Percentiles rank a stretch among this genome's conserved stretches.
These are phyloP conservation scores for Eira barbara DNA, from an alignment of 2,113 vertebrate species.

Conservation along the genomic window DNA sequence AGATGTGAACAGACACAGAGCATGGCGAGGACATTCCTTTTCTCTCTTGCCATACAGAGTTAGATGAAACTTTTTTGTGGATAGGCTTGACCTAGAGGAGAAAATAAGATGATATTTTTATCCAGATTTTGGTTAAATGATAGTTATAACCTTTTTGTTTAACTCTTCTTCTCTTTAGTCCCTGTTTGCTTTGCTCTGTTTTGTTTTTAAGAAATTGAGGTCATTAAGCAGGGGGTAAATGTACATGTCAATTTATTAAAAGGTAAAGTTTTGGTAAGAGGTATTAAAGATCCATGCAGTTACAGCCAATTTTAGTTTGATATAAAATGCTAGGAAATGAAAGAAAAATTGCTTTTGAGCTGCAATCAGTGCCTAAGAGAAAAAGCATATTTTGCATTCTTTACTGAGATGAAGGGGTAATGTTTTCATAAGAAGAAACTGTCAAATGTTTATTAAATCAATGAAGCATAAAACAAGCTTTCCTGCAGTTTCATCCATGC, in stretches of 20 bases:
- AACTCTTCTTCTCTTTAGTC: neutral
- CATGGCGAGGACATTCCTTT: neutral
- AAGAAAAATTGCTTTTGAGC: constrained; percentile 19
- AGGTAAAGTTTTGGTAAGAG: neutral
- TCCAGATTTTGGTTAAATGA: neutral
- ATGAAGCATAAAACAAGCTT: constrained; percentile 67
- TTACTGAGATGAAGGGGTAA: constrained; percentile 21
- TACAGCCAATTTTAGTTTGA: constrained; percentile 25
- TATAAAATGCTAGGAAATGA: constrained; percentile 39
- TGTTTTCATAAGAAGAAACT: constrained; percentile 49
- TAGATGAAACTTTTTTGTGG: neutral
- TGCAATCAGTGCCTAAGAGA: constrained; percentile 15
- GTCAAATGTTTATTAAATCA: constrained; percentile 65
- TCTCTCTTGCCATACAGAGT: neutral
- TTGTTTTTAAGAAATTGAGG: constrained; percentile 25
- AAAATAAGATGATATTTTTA: neutral
- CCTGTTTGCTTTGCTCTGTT: neutral
- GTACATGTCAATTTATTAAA: neutral
- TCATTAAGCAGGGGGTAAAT: neutral
- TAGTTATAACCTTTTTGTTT: neutral
- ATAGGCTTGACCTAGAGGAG: neutral
- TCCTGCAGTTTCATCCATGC: constrained; percentile 50
- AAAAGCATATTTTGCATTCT: constrained; percentile 51
- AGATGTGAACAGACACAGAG: neutral
- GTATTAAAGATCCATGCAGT: constrained; percentile 34